phyloP scores from a whole-genome alignment of 2,888 invertebrate species.

The Cephus sareptanus region DNA sequence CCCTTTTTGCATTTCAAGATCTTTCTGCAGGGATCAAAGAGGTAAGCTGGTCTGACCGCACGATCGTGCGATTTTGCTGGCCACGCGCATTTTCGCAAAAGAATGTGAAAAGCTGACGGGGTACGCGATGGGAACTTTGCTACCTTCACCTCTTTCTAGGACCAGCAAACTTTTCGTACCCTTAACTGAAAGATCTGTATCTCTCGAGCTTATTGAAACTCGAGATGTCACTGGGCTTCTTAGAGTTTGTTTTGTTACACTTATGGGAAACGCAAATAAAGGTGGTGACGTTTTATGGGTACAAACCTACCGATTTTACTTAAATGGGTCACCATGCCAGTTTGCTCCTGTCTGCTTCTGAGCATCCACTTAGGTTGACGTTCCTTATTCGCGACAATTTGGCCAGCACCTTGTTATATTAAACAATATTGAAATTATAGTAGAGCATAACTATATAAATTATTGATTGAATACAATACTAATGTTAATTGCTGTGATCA shows the following conservation, averaged over 20 bases:
- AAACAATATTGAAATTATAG: background rate
- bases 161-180: constrained; percentile 26
- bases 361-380: background rate
- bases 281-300: constrained; percentile 24
- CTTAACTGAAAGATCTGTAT: constrained; percentile 20
- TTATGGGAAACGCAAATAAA: constrained; percentile 35
- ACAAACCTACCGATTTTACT: constrained; percentile 33
- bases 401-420: background rate
- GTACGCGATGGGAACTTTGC: constrained; percentile 22
- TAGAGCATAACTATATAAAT: background rate
- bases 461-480: background rate
- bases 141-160: constrained; percentile 13
- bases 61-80: constrained; percentile 42
- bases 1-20: constrained; percentile 49
- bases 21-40: constrained; percentile 51
- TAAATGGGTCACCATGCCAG: constrained; percentile 34
- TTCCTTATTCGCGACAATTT: background rate
- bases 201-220: constrained; percentile 24
- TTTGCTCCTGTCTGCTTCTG: background rate
- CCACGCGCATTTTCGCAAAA: constrained; percentile 45
- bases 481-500: background rate
- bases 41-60: constrained; percentile 39
- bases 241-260: constrained; percentile 26
- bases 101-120: constrained; percentile 10
- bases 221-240: constrained; percentile 27